phyloP scores from a whole-genome alignment of 2,113 vertebrate genomes.

The Rhea pennata region DNA sequence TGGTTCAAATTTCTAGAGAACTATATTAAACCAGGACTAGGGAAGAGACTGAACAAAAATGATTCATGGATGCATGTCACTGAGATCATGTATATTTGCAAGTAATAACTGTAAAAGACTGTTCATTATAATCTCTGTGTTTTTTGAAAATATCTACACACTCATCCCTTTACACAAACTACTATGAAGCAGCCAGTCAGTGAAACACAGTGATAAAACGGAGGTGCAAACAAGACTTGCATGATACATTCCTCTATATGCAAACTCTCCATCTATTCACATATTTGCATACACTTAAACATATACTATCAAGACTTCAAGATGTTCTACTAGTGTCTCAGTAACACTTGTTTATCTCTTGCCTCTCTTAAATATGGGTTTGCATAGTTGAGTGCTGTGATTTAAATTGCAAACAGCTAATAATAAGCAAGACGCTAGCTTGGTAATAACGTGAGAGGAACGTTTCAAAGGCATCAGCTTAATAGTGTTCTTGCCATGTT shows the following conservation, averaged over 20 bases:
- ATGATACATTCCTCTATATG: neutral
- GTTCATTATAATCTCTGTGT: neutral
- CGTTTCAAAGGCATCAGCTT: neutral
- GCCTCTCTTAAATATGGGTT: neutral
- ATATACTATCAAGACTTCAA: neutral
- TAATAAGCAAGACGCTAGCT: neutral
- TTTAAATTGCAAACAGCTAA: conserved; percentile 46
- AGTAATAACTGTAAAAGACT: neutral
- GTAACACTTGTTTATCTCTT: neutral
- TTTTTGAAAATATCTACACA: neutral
- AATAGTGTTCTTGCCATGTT: neutral
- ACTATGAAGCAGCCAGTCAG: neutral
- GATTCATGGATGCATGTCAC: neutral
- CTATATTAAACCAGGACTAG: neutral
- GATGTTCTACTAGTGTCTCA: neutral
- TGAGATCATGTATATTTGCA: neutral
- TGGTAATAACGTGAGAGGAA: neutral
- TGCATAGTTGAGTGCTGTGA: neutral
- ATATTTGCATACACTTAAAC: neutral
- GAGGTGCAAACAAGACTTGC: neutral
- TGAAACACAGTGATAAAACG: neutral
- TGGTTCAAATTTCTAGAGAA: neutral
- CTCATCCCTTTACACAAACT: neutral
- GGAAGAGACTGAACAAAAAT: neutral
- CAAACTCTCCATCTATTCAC: neutral